A percentile compares a stretch with the other conserved stretches of the same genome.
These are phyloP conservation scores for Drosophila fungiperda DNA, from an alignment of 2,888 invertebrate genomes.

Conservation along the genomic window DNA sequence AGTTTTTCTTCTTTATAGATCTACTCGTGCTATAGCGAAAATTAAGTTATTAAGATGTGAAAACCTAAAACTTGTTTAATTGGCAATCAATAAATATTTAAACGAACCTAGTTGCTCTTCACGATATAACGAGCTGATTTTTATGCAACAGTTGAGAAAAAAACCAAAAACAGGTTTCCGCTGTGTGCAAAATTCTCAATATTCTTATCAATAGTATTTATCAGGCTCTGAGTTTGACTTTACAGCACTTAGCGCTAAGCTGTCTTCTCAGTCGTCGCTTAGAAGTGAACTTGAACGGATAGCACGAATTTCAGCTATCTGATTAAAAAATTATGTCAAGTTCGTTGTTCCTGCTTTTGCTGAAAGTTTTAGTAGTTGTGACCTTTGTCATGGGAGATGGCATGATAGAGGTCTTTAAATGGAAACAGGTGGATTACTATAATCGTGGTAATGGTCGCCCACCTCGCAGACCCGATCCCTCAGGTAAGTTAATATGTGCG, in stretches of 20 bases:
- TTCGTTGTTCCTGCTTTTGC: constrained; percentile 30
- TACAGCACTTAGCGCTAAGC: constrained; percentile 9
- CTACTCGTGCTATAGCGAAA: not conserved
- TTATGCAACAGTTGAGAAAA: not conserved
- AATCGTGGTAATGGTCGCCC: constrained; percentile 62
- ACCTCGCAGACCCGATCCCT: constrained; percentile 37
- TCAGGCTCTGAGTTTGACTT: constrained; percentile 6
- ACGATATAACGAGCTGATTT: constrained; percentile 1
- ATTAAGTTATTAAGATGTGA: not conserved
- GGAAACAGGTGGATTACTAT: constrained; percentile 84
- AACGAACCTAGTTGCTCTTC: not conserved
- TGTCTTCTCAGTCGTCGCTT: constrained; percentile 33
- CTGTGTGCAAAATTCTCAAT: constrained; percentile 20
- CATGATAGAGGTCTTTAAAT: constrained; percentile 82
- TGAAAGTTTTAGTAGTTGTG: constrained; percentile 10
- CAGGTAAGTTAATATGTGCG: constrained; percentile 39
- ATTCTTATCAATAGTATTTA: constrained; percentile 45
- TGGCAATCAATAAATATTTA: not conserved
- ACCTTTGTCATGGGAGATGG: constrained; percentile 57
- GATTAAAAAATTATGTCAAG: constrained; percentile 41
- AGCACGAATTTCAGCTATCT: constrained; percentile 16
- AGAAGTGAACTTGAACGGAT: constrained; percentile 7
- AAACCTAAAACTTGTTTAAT: not conserved
- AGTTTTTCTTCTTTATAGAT: not conserved
- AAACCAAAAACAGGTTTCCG: constrained; percentile 51